Evolutionary conservation across 2,113 vertebrate species (phyloP).

Genomic region (Malaclemys terrapin): DNA sequence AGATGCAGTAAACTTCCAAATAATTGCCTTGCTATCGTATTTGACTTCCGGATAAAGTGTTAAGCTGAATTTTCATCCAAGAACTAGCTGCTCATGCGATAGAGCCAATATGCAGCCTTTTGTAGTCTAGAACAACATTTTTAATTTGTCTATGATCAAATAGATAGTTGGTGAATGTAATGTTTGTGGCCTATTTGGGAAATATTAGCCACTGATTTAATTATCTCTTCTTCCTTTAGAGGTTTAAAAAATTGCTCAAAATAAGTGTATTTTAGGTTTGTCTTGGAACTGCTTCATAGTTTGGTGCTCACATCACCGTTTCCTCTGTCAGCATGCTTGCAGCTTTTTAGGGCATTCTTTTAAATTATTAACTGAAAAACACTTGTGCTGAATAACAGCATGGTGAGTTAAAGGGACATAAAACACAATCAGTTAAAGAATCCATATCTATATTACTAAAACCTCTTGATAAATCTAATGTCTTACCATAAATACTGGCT

Average conservation of each 20-base stretch:
- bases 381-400: background rate
- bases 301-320: background rate
- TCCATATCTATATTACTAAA: accelerated
- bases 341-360: background rate
- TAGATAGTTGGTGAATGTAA: background rate
- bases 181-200: background rate
- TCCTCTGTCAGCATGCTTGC: background rate
- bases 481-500: background rate
- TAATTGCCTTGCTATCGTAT: background rate
- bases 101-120: background rate
- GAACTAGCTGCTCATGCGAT: background rate
- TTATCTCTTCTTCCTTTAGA: background rate
- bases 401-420: background rate
- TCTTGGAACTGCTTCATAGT: background rate
- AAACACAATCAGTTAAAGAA: background rate
- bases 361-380: background rate
- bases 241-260: background rate
- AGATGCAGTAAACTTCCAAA: background rate
- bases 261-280: background rate
- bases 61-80: background rate
- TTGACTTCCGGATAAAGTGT: background rate
- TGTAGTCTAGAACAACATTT: background rate
- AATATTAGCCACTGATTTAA: background rate
- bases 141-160: background rate
- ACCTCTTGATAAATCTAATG: background rate